Evolutionary conservation across 2,888 invertebrate species (phyloP), one percentile per base, ranked within the genome.

Genomic region (Diplolepis rosae): DNA sequence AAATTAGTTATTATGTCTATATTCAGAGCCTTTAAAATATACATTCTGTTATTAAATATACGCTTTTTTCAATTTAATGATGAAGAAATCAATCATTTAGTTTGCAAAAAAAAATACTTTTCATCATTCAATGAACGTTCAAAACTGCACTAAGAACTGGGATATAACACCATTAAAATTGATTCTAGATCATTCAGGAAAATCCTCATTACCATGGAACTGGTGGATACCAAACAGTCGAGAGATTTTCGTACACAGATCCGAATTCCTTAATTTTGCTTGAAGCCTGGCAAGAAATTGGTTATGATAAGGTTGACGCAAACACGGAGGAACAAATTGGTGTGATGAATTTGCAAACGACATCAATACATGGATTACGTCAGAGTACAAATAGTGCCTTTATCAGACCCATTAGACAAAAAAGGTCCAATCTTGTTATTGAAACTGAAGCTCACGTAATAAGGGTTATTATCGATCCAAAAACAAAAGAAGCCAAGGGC

Each of bases 321-420:
- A 93, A 92, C 77, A 90, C 90, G 0, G 90, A 89, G 56, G 85
- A 88, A 39, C 92, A 93, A 82, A 85, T 93, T 5, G 94, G 94
- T 15, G 91, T 92, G 1, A 92, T 92, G 85, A 88, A 92, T 56
- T 83, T 91, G 24, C 93, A 93, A 83, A 90, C 91, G n/a, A 94
- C 93, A 0, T 90, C 92, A 0, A 89, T 90, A 56, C 87, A 92
- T 80, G 94, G 94, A 1, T 89, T 89, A 75, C 90, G 94, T 73
- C 88, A 90, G 66, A 94, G 93, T 27, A 90, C 91, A 0, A 94
- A 94, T 80, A 87, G 86, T 1, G 94, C 94, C 0, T 94, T 91
- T 78, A 92, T 94, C n/a, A 89, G 92, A 76, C 93, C 94, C 0
- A 92, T 94, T 65, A 89, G 93, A 45, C 78, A 90, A 15, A 90